These are phyloP conservation scores for Rhagoletis zephyria DNA, from an alignment of 1,140 invertebrate genomes.

Conservation along the genomic window DNA sequence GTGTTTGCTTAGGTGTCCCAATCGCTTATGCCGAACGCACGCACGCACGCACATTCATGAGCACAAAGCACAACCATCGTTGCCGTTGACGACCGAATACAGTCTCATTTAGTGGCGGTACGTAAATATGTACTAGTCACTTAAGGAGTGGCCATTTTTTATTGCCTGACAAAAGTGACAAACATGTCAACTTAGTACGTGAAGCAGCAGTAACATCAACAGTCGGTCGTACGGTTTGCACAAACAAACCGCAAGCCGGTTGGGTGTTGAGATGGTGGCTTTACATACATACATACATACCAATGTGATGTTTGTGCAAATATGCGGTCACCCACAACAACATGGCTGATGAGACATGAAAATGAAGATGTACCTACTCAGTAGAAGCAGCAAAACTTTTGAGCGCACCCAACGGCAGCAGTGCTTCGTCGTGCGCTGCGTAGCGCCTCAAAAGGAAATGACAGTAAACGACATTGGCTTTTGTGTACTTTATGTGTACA, in stretches of 20 bases:
- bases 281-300: background rate
- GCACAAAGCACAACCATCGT: background rate
- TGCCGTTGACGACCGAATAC: background rate
- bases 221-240: background rate
- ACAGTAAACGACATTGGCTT: constrained; percentile 44
- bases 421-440: background rate
- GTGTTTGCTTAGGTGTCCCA: background rate
- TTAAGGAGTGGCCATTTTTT: constrained; percentile 50
- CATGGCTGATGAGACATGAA: background rate
- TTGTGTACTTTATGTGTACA: background rate
- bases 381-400: background rate
- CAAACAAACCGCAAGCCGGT: constrained; percentile 38
- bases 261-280: background rate
- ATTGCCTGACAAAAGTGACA: constrained; percentile 49
- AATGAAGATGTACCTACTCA: background rate
- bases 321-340: constrained; percentile 40
- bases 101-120: background rate
- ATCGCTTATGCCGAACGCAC: background rate
- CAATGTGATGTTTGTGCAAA: constrained; percentile 36
- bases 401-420: background rate
- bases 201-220: background rate
- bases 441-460: constrained; percentile 39
- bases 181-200: constrained; percentile 19
- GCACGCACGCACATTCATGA: background rate
- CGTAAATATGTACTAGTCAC: background rate